These are phyloP conservation scores for Chloropsis hardwickii DNA, from an alignment of 2,113 vertebrate genomes.

Conservation along the genomic window DNA sequence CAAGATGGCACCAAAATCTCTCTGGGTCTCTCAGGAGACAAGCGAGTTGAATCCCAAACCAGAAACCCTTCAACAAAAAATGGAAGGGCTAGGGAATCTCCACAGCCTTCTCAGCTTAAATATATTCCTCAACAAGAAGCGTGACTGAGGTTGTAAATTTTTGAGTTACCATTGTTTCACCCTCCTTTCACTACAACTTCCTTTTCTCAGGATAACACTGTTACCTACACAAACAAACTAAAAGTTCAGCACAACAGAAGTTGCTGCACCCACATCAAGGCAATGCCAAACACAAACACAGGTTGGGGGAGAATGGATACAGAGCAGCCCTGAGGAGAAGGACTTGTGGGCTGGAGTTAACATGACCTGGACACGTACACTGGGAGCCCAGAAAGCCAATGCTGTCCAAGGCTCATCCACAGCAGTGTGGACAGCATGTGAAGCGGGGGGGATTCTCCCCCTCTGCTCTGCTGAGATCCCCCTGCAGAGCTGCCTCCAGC, in stretches of 20 bases:
- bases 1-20: neutral
- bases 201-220: neutral
- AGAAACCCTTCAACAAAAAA: neutral
- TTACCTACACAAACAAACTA: neutral
- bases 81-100: neutral
- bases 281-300: neutral
- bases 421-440: neutral
- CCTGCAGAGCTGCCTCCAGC: neutral
- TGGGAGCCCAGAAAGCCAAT: neutral
- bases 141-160: neutral
- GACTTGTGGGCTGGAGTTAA: neutral
- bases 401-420: neutral
- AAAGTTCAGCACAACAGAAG: neutral
- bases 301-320: neutral
- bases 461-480: neutral
- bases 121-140: accelerated
- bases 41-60: neutral
- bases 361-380: accelerated
- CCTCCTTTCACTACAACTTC: neutral
- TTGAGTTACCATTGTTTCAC: neutral
- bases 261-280: neutral
- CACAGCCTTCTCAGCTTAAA: neutral
- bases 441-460: neutral
- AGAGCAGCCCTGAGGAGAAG: neutral
- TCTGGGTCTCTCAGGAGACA: accelerated